Evolutionary conservation across 1,140 invertebrate genomes (phyloP).

Genomic region (Lepidurus arcticus): DNA sequence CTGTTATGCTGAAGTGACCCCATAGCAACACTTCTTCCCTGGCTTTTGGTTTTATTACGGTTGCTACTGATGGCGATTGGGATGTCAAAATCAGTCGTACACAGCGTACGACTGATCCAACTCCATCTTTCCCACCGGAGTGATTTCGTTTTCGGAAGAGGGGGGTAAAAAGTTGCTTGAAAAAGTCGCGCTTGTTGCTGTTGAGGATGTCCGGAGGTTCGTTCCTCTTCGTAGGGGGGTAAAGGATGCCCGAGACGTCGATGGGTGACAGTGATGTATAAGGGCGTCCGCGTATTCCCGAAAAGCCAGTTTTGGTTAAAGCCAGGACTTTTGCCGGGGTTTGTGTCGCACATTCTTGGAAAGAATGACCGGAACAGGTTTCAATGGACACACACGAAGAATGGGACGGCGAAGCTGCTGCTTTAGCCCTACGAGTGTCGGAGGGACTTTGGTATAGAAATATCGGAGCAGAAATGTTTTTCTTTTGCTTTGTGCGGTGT

Average conservation of each 20-base stretch:
- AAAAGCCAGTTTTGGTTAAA: not conserved
- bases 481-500: not conserved
- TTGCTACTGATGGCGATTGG: too few species aligned
- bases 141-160: too few species aligned
- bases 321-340: not conserved
- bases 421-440: not conserved
- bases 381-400: slow-evolving; percentile 21
- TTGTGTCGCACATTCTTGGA: not conserved
- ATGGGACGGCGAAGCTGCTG: not conserved
- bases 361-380: slow-evolving; percentile 21
- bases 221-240: not conserved
- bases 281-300: slow-evolving; percentile 7
- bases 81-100: too few species aligned
- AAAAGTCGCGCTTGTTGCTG: not conserved
- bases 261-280: slow-evolving; percentile 5
- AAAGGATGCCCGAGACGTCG: slow-evolving; percentile 14
- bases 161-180: not conserved
- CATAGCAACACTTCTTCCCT: too few species aligned
- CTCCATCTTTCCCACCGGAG: too few species aligned
- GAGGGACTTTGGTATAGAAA: not conserved
- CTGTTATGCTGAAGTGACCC: too few species aligned
- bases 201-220: not conserved
- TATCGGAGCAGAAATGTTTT: not conserved
- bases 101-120: too few species aligned
- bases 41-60: too few species aligned